Base-by-base conservation (phyloP, 1,140 invertebrate genomes). In the Drosophila murphyi region DNA sequence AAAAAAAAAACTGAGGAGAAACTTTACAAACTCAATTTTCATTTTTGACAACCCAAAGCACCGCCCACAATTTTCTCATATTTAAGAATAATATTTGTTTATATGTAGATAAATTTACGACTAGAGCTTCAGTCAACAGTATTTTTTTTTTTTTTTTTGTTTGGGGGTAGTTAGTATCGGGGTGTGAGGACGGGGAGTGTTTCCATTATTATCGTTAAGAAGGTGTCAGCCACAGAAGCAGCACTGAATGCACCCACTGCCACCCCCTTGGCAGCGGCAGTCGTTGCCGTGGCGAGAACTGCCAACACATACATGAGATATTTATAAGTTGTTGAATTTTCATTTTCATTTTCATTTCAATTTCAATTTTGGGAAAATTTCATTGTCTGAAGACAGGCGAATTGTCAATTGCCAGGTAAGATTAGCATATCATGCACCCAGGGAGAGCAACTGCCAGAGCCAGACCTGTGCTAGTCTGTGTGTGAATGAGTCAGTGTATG, bases 51-150 rank as follows among this genome's bases (percentile, higher is more conserved):
- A 69, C 52, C 45, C 55, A 54, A 76, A 75, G 82, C 61, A 65
- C 73, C 85, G 85, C 85, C 85, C 86, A 82, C 73, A 68, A 80
- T 80, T 73, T 74, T 80, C 74, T 81, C 74, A 85, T 89, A 90
- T 89, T 90, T 90, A 89, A 70, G 80, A 89, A 89, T 79, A 76
- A 89, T 89, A 89, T 89, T 89, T 89, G 85, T 89, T 89, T 89
- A 89, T 89, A 72, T 83, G 63, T 72, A 75, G 78, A 89, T 90
- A 85, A 89, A 90, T 89, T 89, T 75, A 59, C 64, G 61, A 64
- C 55, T 67, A 75, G 72, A 76, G 72, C 48, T 78, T 73, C 55
- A 55, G 55, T 60, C 56, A 47, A 71, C 29, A 56, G 39, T 56
- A 12, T 64, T 64, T 35, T 61, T 45, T 5, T 20, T 5, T 20